These are phyloP conservation scores for Pocillopora grandis DNA, from an alignment of 92 coral and sea anemone genomes.

Conservation along the genomic window DNA sequence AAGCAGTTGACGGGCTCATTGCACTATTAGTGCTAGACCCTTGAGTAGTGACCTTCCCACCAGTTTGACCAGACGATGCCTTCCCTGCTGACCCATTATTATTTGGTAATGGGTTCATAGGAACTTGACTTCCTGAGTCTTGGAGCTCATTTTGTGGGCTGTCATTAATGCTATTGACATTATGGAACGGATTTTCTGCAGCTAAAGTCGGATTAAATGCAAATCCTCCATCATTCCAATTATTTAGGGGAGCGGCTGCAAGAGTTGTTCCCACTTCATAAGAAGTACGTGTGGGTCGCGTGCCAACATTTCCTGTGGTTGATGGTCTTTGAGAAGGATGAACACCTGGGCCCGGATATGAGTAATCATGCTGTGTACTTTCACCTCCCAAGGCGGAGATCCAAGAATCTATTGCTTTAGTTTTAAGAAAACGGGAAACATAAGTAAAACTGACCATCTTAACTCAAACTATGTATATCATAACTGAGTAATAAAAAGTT, in stretches of 20 bases:
- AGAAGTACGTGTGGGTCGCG: background rate
- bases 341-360: background rate
- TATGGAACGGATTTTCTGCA: background rate
- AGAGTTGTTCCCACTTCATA: too few relatives aligned
- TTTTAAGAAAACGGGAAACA: too few relatives aligned
- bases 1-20: background rate
- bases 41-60: background rate
- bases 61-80: background rate
- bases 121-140: background rate
- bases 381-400: background rate
- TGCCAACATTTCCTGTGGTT: background rate
- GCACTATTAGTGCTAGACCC: background rate
- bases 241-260: background rate
- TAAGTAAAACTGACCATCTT: too few relatives aligned
- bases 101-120: background rate
- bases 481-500: background rate
- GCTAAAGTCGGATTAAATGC: background rate
- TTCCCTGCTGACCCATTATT: background rate
- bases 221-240: background rate
- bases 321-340: background rate
- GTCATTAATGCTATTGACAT: background rate
- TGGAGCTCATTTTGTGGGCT: background rate
- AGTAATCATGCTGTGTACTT: background rate
- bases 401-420: slow-evolving; percentile 10
- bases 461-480: too few relatives aligned